These are phyloP conservation scores for Carcharodon carcharias DNA, from an alignment of 2,797 vertebrate species.

Conservation along the genomic window DNA sequence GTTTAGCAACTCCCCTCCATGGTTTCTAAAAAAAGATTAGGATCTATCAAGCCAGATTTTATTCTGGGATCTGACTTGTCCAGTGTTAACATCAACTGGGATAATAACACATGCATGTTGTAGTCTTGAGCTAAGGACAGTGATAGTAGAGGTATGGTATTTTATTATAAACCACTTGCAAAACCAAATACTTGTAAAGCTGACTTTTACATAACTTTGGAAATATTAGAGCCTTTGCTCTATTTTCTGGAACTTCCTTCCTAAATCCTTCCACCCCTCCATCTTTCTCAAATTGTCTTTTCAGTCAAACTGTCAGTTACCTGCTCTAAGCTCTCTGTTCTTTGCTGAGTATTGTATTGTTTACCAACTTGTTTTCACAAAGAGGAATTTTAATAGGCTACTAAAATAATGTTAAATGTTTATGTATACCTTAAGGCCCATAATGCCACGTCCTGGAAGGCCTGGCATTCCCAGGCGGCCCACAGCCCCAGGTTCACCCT, in stretches of 20 bases:
- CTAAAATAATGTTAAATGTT: background rate
- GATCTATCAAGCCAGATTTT: too few species aligned
- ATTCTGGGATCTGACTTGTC: too few species aligned
- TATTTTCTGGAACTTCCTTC: background rate
- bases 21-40: too few species aligned
- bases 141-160: background rate
- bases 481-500: constrained; percentile 77
- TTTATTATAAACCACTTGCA: background rate
- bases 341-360: background rate
- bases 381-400: background rate
- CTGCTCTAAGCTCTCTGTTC: background rate
- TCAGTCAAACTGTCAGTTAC: background rate
- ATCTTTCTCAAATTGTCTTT: background rate
- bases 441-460: constrained; percentile 70
- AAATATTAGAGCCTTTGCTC: background rate
- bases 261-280: background rate
- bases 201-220: background rate
- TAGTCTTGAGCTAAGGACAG: background rate
- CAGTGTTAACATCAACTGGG: too few species aligned
- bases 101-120: too few species aligned
- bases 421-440: constrained; percentile 73
- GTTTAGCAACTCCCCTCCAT: too few species aligned
- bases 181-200: background rate
- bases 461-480: constrained; percentile 74
- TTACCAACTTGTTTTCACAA: background rate